Base-by-base conservation (phyloP, 2,113 vertebrate genomes). In the Oostethus manadensis region DNA sequence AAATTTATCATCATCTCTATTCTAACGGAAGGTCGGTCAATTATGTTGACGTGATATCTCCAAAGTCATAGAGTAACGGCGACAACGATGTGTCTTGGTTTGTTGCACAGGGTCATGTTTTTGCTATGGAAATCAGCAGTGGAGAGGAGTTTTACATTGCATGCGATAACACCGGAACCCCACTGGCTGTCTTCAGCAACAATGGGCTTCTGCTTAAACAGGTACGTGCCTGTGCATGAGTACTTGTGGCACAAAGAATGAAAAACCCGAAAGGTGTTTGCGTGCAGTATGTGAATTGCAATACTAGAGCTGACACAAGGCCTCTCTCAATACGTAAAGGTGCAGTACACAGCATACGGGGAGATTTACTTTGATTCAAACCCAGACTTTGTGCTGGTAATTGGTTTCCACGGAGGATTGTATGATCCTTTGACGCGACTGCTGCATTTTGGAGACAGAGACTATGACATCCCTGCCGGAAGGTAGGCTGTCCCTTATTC, bases 321-420 rank as follows among this genome's bases (percentile, higher is more conserved):
- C 15, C 8, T 44, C 14, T 43, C 4, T 56, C 38, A 10, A 43
- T 22, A 3, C 65, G 21, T 73, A 44, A 43, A 86, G 88, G 93
- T 99, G 46, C 96, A 97, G 60, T 99, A 99, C 71, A 99, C 97
- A 0, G 95, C 97, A 0, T 99, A 98, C 0, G 97, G 97, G 0
- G 97, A 99, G 73, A 93, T 99, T 73, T 99, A 99, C 78, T 97
- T 97, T 8, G 97, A 99, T 79, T 99, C 97, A 53, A 99, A 98
- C 64, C 93, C 94, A 10, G 97, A 98, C 84, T 99, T 99, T 61
- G 96, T 99, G 73, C 82, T 99, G 70, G 94, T 97, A 3, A 94
- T 99, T 15, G 97, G 97, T 59, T 99, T 99, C 84, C 96, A 98
- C 0, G 96, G 97, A 51, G 97, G 97, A 42, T 79, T 99, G 17